A percentile compares a stretch with the other conserved stretches of the same genome.
Conservation (phyloP, 2,797 vertebrate species). For the Pseudochirops cupreus region DNA sequence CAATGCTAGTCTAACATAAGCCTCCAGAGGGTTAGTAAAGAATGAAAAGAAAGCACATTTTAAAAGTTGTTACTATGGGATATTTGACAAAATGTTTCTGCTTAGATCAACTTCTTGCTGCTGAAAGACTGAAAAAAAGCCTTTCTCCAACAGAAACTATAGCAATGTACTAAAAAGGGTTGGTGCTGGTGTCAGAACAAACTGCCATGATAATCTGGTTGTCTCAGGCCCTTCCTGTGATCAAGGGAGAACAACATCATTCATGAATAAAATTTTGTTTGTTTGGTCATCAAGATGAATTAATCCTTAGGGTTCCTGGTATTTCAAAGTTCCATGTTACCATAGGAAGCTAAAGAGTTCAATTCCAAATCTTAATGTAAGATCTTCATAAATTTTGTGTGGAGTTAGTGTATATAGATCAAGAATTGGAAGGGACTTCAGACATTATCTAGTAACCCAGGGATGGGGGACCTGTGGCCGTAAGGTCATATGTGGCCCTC, state of each 20-base stretch:
- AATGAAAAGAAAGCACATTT: not conserved
- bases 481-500: too few species aligned
- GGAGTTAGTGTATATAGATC: not conserved
- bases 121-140: not conserved
- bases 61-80: not conserved
- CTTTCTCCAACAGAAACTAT: not conserved
- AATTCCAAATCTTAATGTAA: not conserved
- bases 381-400: not conserved
- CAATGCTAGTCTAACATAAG: not conserved
- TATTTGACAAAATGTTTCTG: not conserved
- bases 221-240: not conserved
- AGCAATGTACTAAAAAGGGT: not conserved
- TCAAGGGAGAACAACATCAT: not conserved
- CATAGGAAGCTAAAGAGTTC: not conserved
- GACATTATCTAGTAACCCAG: not conserved
- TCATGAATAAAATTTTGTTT: not conserved
- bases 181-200: not conserved
- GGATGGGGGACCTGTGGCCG: too few species aligned
- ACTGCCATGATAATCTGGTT: not conserved
- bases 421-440: not conserved
- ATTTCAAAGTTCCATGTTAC: not conserved
- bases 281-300: not conserved
- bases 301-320: not conserved
- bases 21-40: not conserved
- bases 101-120: not conserved